These are phyloP conservation scores for Lasioglossum baleicum DNA, from an alignment of 1,140 invertebrate species.

Conservation along the genomic window DNA sequence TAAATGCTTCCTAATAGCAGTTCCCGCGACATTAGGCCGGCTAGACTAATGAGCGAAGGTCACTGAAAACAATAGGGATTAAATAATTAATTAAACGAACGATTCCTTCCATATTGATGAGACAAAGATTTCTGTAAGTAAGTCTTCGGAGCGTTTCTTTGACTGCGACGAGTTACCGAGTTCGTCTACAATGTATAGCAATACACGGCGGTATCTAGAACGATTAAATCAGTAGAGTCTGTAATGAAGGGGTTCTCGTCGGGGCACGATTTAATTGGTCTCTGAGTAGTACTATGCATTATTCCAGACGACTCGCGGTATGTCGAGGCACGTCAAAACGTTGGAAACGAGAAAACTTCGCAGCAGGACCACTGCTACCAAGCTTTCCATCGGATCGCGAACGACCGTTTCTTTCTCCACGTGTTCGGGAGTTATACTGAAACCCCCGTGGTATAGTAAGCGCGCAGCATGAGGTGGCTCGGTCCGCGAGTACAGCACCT, in stretches of 20 bases:
- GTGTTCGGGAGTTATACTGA: slow-evolving; percentile 8
- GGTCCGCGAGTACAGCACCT: slow-evolving; percentile 17
- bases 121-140: too few species aligned
- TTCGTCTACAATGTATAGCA: background rate
- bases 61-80: too few species aligned
- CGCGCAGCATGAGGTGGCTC: slow-evolving; percentile 36
- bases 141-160: too few species aligned
- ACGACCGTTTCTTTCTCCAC: slow-evolving; percentile 27
- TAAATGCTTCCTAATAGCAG: too few species aligned
- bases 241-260: slow-evolving; percentile 31
- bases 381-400: slow-evolving; percentile 28
- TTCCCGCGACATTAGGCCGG: too few species aligned
- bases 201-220: slow-evolving; percentile 43
- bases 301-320: slow-evolving; percentile 26
- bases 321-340: slow-evolving; percentile 41
- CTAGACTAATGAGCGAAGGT: too few species aligned
- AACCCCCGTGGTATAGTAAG: background rate
- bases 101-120: too few species aligned
- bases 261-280: slow-evolving; percentile 62
- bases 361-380: slow-evolving; percentile 50
- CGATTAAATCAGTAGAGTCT: slow-evolving; percentile 68
- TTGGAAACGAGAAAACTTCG: slow-evolving; percentile 35
- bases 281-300: slow-evolving; percentile 33
- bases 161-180: too few species aligned
- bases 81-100: too few species aligned